Base-by-base conservation (phyloP, 2,888 invertebrate species). In the Drosophila atroscutellata region DNA sequence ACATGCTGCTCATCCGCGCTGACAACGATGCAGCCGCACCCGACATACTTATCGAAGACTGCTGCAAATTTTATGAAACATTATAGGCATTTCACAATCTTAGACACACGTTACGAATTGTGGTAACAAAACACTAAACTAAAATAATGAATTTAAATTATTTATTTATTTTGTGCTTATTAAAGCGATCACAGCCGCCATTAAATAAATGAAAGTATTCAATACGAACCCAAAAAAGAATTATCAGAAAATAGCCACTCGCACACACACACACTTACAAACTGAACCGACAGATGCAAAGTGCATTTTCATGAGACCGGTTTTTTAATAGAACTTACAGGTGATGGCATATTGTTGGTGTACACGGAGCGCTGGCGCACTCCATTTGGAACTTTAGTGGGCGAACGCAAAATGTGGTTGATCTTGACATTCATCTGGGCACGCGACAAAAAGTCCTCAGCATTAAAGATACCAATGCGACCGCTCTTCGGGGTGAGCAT, bases 331-430 rank as follows among this genome's bases (percentile, higher is more conserved):
- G 24, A 18, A 77, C 89, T 81, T 81, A 93, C 93, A 86, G 91
- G 89, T 39, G 91, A 84, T 60, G 89, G 86, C 34, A 91, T 91
- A 80, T 91, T 92, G 39, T 92, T 91, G 55, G 93, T 93, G 73
- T 90, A 93, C 0, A 93, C 89, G 18, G 93, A 92, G 57, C 92
- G 90, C 71, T 93, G 93, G 1, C 93, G 92, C 2, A 92, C 89
- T 1, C 91, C 91, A 28, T 90, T 92, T 2, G 91, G 73, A 3
- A 90, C 75, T 54, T 90, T 90, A 15, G 89, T 91, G 1, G 92
- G 92, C 37, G 92, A 90, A 13, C 92, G 86, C 30, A 92, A 52
- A 49, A 92, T 92, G 77, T 91, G 92, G 61, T 91, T 92, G 50
- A 92, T 91, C 80, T 92, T 92, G 47, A 91, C 91, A 62, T 92